Base-by-base conservation (phyloP, 2,797 vertebrate genomes). In the Thalassophryne amazonica region DNA sequence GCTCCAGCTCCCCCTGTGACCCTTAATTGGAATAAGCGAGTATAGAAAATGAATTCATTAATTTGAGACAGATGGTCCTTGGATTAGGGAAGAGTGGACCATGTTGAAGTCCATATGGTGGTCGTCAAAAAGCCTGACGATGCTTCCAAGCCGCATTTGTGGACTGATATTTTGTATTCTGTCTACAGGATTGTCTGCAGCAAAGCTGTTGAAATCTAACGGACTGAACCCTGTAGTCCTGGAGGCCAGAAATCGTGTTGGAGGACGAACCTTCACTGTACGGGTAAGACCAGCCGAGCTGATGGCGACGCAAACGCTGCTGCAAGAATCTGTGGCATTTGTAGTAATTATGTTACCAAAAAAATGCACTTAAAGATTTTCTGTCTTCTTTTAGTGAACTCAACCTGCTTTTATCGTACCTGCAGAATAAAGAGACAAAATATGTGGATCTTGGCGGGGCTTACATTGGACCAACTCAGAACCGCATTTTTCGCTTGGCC, bases 381-480 rank as follows among this genome's bases (percentile, higher is more conserved):
- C n/a, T n/a, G n/a, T n/a, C n/a, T n/a, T n/a, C n/a, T n/a, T n/a
- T n/a, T n/a, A n/a, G n/a, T n/a, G n/a, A n/a, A n/a, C n/a, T n/a
- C n/a, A n/a, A n/a, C n/a, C n/a, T n/a, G n/a, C n/a, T n/a, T n/a
- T n/a, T n/a, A n/a, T n/a, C n/a, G n/a, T n/a, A 17, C 16, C 52
- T 86, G 48, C 76, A 99, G 97, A 99, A 97, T 67, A 92, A 94
- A 61, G 86, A 96, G 62, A 88, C 92, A 48, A 95, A 96, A 71
- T 99, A 95, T 66, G 96, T 98, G 24, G 97, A 99, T 67, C 90
- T 98, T 43, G 97, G 97, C 25, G 97, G 97, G 54, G 92, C 97
- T 3, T 99, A 99, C 1, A 61, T 99, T 29, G 97, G 97, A 1
- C 97, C 97, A 17, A 99, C 97, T n/a, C 97, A 99, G 78, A 97